phyloP scores from a whole-genome alignment of 1,140 invertebrate species.

The Bombus waltoni region DNA sequence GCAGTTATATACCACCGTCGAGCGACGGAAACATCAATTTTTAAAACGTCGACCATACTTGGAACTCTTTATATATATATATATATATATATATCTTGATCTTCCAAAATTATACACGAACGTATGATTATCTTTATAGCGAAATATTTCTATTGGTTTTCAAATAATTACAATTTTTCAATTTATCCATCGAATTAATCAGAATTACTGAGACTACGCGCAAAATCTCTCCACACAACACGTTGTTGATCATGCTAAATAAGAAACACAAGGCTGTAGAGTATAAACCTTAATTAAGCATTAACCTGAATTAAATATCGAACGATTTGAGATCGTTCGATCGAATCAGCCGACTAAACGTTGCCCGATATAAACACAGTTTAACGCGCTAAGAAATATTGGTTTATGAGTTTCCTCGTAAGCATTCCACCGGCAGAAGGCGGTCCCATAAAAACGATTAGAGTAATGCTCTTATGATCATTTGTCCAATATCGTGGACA shows the following conservation, averaged over 20 bases:
- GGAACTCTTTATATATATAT: too few species aligned
- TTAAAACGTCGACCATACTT: too few species aligned
- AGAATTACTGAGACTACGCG: neutral
- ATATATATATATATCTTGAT: too few species aligned
- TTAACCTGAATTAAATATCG: neutral
- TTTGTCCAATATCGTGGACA: constrained; percentile 38
- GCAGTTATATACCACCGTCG: too few species aligned
- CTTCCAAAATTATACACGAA: too few species aligned
- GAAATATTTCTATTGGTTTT: too few species aligned
- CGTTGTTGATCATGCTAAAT: too few species aligned
- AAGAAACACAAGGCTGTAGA: neutral
- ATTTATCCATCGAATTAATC: neutral
- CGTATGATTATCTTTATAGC: too few species aligned
- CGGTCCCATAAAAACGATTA: constrained; percentile 27
- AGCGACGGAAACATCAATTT: too few species aligned
- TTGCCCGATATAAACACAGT: neutral
- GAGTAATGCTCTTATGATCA: constrained; percentile 11
- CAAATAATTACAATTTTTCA: too few species aligned
- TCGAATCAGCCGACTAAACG: neutral
- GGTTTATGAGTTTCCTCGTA: constrained; percentile 23
- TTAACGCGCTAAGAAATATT: constrained; percentile 7
- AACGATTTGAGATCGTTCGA: neutral
- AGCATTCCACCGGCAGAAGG: neutral
- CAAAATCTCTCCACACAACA: too few species aligned
- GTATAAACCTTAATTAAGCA: neutral